These are phyloP conservation scores for Hippocampus barbouri DNA, from an alignment of 2,113 vertebrate genomes.

Conservation along the genomic window DNA sequence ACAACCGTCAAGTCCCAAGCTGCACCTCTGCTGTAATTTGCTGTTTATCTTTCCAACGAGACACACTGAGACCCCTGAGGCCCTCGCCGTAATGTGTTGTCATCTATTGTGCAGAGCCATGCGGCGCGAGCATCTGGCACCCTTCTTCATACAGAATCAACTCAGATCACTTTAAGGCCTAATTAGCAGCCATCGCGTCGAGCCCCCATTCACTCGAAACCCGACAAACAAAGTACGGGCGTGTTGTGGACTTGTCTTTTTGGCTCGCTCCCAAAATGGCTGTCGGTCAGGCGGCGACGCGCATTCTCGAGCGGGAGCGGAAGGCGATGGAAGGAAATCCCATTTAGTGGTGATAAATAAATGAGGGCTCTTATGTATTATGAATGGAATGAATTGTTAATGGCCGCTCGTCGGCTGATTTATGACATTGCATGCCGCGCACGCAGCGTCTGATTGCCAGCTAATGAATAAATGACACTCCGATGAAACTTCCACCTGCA, in stretches of 20 bases:
- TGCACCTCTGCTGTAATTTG: slow-evolving; percentile 21
- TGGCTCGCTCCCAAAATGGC: slow-evolving; percentile 43
- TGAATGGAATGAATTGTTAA: slow-evolving; percentile 91
- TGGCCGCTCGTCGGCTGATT: slow-evolving; percentile 78
- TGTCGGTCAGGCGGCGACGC: slow-evolving; percentile 27
- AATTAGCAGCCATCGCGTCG: slow-evolving; percentile 62
- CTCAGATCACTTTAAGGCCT: slow-evolving; percentile 53
- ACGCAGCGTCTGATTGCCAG: slow-evolving; percentile 71
- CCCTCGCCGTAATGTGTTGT: slow-evolving; percentile 24
- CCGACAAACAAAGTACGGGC: slow-evolving; percentile 10
- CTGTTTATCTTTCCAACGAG: slow-evolving; percentile 38
- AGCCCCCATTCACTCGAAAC: slow-evolving; percentile 45
- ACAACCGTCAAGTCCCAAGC: not conserved
- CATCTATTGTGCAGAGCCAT: slow-evolving; percentile 29
- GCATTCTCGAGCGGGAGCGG: slow-evolving; percentile 32
- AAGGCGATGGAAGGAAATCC: slow-evolving; percentile 66
- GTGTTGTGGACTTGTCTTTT: slow-evolving; percentile 19
- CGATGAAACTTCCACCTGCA: slow-evolving; percentile 80
- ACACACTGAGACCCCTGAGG: slow-evolving; percentile 6
- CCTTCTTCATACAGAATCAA: slow-evolving; percentile 32
- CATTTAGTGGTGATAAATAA: slow-evolving; percentile 77
- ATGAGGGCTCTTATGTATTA: slow-evolving; percentile 78
- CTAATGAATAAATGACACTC: slow-evolving; percentile 90
- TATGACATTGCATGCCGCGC: slow-evolving; percentile 79
- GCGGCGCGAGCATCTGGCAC: slow-evolving; percentile 43